A percentile compares a stretch with the other conserved stretches of the same genome.
phyloP scores from a whole-genome alignment of 1,140 invertebrate species.

The Calliphora vicina region DNA sequence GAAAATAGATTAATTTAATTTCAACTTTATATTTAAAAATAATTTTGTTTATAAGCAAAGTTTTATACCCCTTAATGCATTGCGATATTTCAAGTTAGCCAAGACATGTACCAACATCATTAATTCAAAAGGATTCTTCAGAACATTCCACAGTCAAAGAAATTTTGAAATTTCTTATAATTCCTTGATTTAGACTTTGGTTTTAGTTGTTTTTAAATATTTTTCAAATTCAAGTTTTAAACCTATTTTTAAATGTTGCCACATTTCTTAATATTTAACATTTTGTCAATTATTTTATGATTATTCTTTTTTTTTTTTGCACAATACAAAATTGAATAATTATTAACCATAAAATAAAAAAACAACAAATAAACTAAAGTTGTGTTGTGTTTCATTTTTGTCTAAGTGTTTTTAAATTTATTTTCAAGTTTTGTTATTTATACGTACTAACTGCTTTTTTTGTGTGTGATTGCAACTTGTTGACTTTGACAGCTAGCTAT shows the following conservation, averaged over 20 bases:
- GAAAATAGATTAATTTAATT: neutral
- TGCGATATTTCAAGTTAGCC: too few relatives aligned
- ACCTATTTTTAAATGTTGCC: neutral
- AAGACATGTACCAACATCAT: too few relatives aligned
- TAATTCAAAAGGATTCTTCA: too few relatives aligned
- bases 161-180: too few relatives aligned
- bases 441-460: too few relatives aligned
- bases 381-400: neutral
- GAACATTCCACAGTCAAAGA: too few relatives aligned
- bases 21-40: too few relatives aligned
- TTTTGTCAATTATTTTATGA: neutral
- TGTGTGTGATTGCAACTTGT: neutral
- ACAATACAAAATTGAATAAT: neutral
- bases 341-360: neutral
- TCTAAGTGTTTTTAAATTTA: neutral
- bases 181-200: too few relatives aligned
- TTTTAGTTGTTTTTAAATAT: too few relatives aligned
- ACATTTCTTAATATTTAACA: neutral
- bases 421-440: neutral
- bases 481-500: slow-evolving; percentile 8
- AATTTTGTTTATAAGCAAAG: too few relatives aligned
- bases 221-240: neutral
- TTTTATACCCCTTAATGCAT: too few relatives aligned
- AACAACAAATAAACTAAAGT: neutral
- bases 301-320: neutral